Evolutionary conservation across 2,888 invertebrate species (phyloP), one percentile per base, ranked within the genome.

Genomic region (Taphrorychus bicolor): DNA sequence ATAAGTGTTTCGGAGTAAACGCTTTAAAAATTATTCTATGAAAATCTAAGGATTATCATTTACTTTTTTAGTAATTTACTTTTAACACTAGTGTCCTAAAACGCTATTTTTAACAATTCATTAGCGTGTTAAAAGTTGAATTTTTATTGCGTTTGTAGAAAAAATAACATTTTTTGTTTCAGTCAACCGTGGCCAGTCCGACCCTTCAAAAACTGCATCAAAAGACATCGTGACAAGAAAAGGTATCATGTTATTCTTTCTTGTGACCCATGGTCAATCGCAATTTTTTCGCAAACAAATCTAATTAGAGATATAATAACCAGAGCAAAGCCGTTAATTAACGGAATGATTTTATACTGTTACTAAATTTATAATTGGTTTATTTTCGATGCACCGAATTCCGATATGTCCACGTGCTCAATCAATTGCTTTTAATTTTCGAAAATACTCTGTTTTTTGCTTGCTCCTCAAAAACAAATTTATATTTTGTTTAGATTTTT

Each of bases 231-330:
- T 61, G 23, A 53, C 14, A 22, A 52, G 1, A 32, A 32, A 53
- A 59, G 41, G 52, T 42, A 61, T 41, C 53, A 41, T 48, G 48
- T 42, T 18, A 42, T n/a, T 52, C 53, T 52, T 53, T 41, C n/a
- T 18, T 40, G 52, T 41, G 21, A 51, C 23, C 21, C 48, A 11
- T 19, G n/a, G n/a, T n/a, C n/a, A n/a, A n/a, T 19, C 51, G 17
- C 19, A 42, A 42, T 58, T 58, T 45, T 19, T 42, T 5, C 14
- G 14, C 14, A 45, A 45, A 45, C 14, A 45, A 45, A 9, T 11
- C 3, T 7, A 7, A 7, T 32, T 11, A 9, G 32, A 32, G 32
- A 32, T 32, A 32, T 9, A 1, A 32, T 11, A 32, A 9, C 3
- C 19, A 49, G 51, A 52, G 22, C 40, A 3, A 54, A 54, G 14